Evolutionary conservation across 2,888 invertebrate species (phyloP).

Genomic region (Neocrepidodera transversa): DNA sequence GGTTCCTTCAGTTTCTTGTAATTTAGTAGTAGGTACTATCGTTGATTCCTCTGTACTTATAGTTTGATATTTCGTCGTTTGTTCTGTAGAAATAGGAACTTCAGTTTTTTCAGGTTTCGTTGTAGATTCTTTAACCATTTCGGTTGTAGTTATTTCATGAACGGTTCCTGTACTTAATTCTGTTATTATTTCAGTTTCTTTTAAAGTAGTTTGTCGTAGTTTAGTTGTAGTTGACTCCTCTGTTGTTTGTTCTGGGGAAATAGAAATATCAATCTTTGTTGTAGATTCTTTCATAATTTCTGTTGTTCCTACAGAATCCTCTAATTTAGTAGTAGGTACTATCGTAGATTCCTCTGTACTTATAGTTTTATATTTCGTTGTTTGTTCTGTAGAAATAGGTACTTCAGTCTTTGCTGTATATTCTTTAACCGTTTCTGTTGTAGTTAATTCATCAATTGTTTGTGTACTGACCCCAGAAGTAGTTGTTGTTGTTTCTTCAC

Average conservation of each 20-base stretch:
- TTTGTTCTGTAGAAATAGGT: not conserved
- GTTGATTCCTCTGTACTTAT: constrained; percentile 11
- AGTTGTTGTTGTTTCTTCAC: not conserved
- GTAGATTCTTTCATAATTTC: not conserved
- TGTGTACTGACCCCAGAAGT: too few species aligned
- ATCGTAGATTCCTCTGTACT: constrained; percentile 1
- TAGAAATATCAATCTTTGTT: not conserved
- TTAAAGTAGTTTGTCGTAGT: not conserved
- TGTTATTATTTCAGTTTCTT: not conserved
- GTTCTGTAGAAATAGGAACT: not conserved
- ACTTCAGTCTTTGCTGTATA: not conserved
- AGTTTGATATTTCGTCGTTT: constrained; percentile 13
- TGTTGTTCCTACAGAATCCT: too few species aligned
- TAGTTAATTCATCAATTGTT: not conserved
- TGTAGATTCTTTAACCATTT: not conserved
- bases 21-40: not conserved
- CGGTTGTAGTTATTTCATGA: too few species aligned
- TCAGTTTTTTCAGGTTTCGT: not conserved
- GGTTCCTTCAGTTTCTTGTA: too few species aligned
- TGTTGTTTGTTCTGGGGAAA: too few species aligned
- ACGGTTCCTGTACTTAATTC: not conserved
- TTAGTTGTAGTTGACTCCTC: too few species aligned
- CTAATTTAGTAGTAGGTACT: not conserved
- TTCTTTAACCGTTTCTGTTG: not conserved
- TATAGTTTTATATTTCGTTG: constrained; percentile 2